Evolutionary conservation across 2,888 invertebrate genomes (phyloP), one percentile per base, ranked within the genome.

Genomic region (Diloba caeruleocephala): DNA sequence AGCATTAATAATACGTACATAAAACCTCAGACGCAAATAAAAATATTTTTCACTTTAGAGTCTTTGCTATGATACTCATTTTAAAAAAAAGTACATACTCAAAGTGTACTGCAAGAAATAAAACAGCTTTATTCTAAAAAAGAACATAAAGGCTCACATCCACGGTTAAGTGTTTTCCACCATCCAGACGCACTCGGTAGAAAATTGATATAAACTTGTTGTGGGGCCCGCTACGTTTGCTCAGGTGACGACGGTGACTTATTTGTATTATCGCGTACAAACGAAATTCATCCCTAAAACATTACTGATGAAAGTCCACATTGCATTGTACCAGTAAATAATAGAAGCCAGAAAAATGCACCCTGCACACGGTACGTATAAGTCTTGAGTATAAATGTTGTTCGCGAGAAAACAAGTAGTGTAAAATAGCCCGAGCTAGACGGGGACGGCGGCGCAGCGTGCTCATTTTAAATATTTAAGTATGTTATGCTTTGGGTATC

Each of bases 141-240:
- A 77, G 71, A 82, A 74, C 77, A 79, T 78, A 80, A 80, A 82
- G 68, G 71, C 64, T 76, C 78, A 81, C 79, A 82, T 80, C 76
- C 71, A 79, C 69, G 72, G 76, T 79, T 85, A 87, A 90, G 85
- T 89, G 89, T 89, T 90, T 89, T 86, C 78, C 83, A 74, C 87
- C 81, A 84, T 82, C 83, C 88, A 90, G 89, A 89, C 87, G 88
- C 91, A 91, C 87, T 89, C 85, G 78, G 87, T 81, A 82, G 92
- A 92, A 92, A 92, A 92, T 92, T 92, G 90, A 90, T 89, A 90
- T 88, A 92, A 92, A 92, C 89, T 88, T 89, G 86, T 89, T 89
- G 86, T 87, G 87, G 87, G 82, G 76, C 71, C 75, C 79, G 80
- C 83, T 81, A 81, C 80, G 87, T 87, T 90, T 87, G 82, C 80